Evolutionary conservation across 1,140 invertebrate genomes (phyloP).

Genomic region (Leptinotarsa texana): DNA sequence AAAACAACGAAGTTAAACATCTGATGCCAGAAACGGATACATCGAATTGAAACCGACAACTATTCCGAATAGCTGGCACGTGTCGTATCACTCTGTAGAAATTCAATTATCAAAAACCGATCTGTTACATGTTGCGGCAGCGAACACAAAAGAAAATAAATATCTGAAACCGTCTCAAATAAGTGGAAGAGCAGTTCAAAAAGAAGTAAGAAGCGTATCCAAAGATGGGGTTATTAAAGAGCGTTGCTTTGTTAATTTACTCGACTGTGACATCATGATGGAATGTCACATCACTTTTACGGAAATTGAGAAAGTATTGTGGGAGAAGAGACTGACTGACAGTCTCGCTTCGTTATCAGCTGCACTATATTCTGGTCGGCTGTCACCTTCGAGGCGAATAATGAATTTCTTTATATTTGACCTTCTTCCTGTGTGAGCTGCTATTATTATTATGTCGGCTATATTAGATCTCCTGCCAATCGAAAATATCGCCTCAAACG

Average conservation of each 20-base stretch:
- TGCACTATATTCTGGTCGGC: conserved; percentile 48
- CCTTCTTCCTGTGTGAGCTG: neutral
- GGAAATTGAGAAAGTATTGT: conserved; percentile 58
- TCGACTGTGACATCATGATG: conserved; percentile 53
- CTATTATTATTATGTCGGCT: conserved; percentile 15
- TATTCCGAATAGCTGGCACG: neutral
- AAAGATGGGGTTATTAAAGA: conserved; percentile 49
- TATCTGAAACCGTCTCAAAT: neutral
- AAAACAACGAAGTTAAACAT: neutral
- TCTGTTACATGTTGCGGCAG: conserved; percentile 19
- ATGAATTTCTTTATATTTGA: conserved; percentile 41
- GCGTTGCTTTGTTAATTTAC: conserved; percentile 55
- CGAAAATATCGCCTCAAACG: neutral
- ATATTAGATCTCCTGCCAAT: conserved; percentile 10
- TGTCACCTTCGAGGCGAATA: conserved; percentile 45
- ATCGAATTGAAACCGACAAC: neutral
- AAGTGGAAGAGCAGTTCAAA: conserved; percentile 16
- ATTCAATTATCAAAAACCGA: conserved; percentile 25
- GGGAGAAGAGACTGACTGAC: conserved; percentile 53
- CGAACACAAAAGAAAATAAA: conserved; percentile 23
- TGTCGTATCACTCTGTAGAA: conserved; percentile 12
- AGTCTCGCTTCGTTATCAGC: conserved; percentile 54
- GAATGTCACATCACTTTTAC: conserved; percentile 54
- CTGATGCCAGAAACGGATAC: neutral
- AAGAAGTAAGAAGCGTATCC: conserved; percentile 19